These are phyloP conservation scores for Podabrus alpinus DNA, from an alignment of 2,888 invertebrate genomes.

Conservation along the genomic window DNA sequence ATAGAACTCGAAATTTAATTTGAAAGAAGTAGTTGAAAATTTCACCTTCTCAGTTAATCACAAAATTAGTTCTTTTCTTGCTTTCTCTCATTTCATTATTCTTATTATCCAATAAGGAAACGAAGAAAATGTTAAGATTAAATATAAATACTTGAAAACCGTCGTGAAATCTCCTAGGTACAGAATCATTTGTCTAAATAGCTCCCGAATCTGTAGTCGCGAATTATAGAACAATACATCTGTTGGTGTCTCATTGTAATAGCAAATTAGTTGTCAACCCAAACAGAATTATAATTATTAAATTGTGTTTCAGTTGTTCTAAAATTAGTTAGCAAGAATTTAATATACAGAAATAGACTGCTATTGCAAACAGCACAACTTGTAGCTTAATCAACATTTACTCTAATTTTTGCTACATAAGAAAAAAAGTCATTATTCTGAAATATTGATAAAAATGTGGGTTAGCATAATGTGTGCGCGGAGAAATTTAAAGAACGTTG, in stretches of 20 bases:
- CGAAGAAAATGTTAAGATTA: not conserved
- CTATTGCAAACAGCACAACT: too few species aligned
- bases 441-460: not conserved
- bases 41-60: not conserved
- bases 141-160: not conserved
- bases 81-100: not conserved
- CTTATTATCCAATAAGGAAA: not conserved
- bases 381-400: not conserved
- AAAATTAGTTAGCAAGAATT: not conserved
- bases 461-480: not conserved
- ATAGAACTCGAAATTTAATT: not conserved
- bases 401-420: not conserved
- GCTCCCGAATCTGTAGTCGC: not conserved
- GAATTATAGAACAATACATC: not conserved
- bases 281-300: not conserved
- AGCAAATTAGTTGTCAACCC: not conserved
- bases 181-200: not conserved
- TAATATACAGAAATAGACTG: not conserved
- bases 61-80: not conserved
- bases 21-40: not conserved
- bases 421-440: not conserved
- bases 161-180: not conserved
- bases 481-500: not conserved
- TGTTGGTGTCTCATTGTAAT: not conserved
- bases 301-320: not conserved